Evolutionary conservation across 2,113 vertebrate genomes (phyloP).

Genomic region (Macquaria ambigua): DNA sequence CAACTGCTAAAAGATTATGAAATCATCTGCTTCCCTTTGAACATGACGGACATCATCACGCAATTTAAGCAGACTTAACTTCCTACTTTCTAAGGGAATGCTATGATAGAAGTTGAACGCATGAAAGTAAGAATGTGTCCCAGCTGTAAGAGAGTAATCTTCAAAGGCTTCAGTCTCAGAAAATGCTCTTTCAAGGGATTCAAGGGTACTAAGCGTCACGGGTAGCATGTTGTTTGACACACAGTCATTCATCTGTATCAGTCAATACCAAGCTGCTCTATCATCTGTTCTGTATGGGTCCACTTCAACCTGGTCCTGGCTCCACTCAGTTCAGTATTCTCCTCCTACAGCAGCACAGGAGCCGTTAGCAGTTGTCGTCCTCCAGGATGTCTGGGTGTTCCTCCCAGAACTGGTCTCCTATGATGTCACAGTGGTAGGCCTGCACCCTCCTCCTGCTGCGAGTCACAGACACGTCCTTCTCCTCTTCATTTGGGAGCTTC

Average conservation of each 20-base stretch:
- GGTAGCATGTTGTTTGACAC: not conserved
- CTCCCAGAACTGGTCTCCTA: conserved; percentile 96
- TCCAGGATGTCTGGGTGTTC: conserved; percentile 91
- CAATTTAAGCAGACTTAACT: not conserved
- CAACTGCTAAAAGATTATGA: not conserved
- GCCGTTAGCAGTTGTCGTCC: conserved; percentile 82
- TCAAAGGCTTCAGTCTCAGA: conserved; percentile 6
- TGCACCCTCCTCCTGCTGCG: conserved; percentile 85
- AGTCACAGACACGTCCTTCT: conserved; percentile 86
- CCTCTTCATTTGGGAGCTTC: conserved; percentile 85
- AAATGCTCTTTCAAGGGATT: not conserved
- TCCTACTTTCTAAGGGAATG: not conserved
- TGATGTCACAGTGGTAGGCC: conserved; percentile 90
- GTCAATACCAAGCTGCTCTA: not conserved
- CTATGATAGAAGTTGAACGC: conserved; percentile 28
- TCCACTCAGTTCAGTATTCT: not conserved
- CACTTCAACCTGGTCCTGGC: not conserved
- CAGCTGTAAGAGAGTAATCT: not conserved
- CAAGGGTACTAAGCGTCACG: not conserved
- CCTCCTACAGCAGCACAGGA: conserved; percentile 13
- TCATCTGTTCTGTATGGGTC: not conserved
- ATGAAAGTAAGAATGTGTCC: conserved; percentile 8
- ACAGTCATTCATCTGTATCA: not conserved
- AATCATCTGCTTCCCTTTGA: conserved; percentile 21
- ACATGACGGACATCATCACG: not conserved